phyloP scores from a whole-genome alignment of 1,140 invertebrate species.

The Aphis gossypii region DNA sequence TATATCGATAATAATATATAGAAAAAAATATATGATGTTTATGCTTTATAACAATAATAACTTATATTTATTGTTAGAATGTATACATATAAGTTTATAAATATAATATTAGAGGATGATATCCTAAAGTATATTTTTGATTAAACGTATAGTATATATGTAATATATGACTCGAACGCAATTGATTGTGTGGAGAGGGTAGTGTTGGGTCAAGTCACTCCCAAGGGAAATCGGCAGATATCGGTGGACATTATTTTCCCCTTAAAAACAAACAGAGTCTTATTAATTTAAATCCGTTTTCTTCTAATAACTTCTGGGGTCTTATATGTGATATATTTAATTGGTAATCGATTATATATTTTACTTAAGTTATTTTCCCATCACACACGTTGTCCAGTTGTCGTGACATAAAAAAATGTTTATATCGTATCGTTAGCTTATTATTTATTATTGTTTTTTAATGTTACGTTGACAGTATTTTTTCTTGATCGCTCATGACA shows the following conservation, averaged over 20 bases:
- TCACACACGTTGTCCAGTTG: neutral
- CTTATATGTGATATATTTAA: neutral
- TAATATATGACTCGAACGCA: conserved; percentile 1
- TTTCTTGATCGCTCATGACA: conserved; percentile 17
- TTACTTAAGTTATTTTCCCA: conserved; percentile 23
- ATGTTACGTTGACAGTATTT: neutral
- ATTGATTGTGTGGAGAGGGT: conserved; percentile 42
- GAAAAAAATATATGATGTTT: neutral
- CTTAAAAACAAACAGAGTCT: conserved; percentile 48
- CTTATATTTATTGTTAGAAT: neutral
- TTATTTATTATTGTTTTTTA: neutral
- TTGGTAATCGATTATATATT: conserved; percentile 34
- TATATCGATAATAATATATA: neutral
- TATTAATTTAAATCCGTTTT: conserved; percentile 56
- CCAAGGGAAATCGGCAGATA: conserved; percentile 47
- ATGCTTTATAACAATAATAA: neutral
- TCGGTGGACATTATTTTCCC: conserved; percentile 45
- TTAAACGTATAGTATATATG: conserved; percentile 44
- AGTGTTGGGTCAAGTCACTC: conserved; percentile 46
- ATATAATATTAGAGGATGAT: conserved; percentile 19
- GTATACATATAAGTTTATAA: neutral
- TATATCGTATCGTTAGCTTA: neutral
- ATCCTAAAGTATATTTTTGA: conserved; percentile 39
- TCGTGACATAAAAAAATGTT: neutral
- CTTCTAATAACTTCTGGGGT: conserved; percentile 44